Base-by-base conservation (phyloP, 37 sponge, comb jelly and placozoan species). In the Chondrilla cf. caribensis region DNA sequence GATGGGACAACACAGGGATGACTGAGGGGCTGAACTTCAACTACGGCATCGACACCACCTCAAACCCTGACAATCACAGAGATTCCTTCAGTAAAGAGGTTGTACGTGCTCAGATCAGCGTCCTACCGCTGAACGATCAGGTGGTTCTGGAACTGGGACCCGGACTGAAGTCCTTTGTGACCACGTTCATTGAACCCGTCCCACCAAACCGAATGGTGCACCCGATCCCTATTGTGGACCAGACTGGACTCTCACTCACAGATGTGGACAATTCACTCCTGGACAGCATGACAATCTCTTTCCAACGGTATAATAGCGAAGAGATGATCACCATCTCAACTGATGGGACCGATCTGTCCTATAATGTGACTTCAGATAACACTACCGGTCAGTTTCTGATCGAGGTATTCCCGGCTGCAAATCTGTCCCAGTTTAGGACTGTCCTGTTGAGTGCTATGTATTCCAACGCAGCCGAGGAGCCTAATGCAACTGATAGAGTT, bases 391-490 rank as follows among this genome's bases (percentile, higher is more conserved):
- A 40, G 24, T 40, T 18, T 9, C 57, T 70, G 0, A 58, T 90
- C 9, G 33, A 26, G 3, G 44, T 73, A 1, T 73, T 4, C 24
- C 41, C 44, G 0, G 40, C 18, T 73, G 41, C 14, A 9, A 40
- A 37, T 39, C 38, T 93, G 24, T 89, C 93, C 36, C 84, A 96
- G 15, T 96, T 81, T 42, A 59, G 62, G 54, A 58, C 57, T 6
- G 86, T 86, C 18, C 60, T 96, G 58, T 35, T 73, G 15, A 90
- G 91, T 43, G 65, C 93, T 0, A 83, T 35, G n/a, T 96, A 96
- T 78, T 80, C 79, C 85, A 92, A 96, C 75, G 43, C 76, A 0
- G 89, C 85, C 7, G 93, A 96, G 58, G 93, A 96, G 39, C 96
- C 96, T 7, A 31, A 85, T 42, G 41, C 88, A 0, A 68, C 60